Conservation (phyloP, 2,888 invertebrate genomes). For the Sisyra nigra region DNA sequence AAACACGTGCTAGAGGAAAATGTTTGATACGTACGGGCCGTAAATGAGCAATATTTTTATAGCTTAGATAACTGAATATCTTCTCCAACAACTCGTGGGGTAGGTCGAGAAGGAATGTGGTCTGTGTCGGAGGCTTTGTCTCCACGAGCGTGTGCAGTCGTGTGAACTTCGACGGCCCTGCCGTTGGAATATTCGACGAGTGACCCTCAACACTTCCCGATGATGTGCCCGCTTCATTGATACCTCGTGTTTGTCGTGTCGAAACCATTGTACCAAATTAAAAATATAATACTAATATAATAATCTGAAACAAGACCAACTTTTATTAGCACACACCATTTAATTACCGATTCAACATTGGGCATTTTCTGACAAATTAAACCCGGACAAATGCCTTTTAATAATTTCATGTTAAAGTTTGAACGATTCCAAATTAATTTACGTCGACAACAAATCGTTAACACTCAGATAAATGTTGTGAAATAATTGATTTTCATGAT, state of each 20-base stretch:
- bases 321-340: neutral
- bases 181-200: constrained; percentile 16
- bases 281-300: too few relatives aligned
- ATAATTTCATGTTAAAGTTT: too few relatives aligned
- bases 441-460: neutral
- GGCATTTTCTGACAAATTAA: neutral
- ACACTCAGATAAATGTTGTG: neutral
- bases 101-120: constrained; percentile 44
- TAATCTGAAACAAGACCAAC: neutral
- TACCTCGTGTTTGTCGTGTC: constrained; percentile 33
- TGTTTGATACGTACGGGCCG: constrained; percentile 48
- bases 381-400: too few relatives aligned
- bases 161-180: constrained; percentile 20
- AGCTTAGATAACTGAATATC: constrained; percentile 57
- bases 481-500: constrained; percentile 2
- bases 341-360: neutral
- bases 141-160: constrained; percentile 17
- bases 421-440: too few relatives aligned
- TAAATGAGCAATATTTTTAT: constrained; percentile 60
- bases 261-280: constrained; percentile 30
- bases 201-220: constrained; percentile 24
- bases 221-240: constrained; percentile 4
- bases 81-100: constrained; percentile 69
- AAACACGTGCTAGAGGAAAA: neutral
- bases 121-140: constrained; percentile 15